Percentiles rank a stretch among this genome's conserved stretches.
phyloP scores from a whole-genome alignment of 2,888 invertebrate genomes.

The Oegoconia quadripuncta region DNA sequence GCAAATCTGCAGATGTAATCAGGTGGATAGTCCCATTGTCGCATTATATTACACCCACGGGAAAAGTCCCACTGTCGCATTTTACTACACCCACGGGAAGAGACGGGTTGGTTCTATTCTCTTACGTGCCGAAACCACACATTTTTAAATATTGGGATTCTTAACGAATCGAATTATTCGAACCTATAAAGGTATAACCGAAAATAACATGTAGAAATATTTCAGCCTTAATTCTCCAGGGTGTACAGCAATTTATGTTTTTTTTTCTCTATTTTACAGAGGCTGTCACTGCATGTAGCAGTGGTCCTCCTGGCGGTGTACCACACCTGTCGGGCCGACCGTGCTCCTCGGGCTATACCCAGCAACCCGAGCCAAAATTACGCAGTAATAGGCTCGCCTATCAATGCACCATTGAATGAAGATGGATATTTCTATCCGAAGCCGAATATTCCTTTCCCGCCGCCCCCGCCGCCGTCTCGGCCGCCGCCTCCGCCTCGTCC shows the following conservation, averaged over 20 bases:
- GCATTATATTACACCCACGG: too few relatives aligned
- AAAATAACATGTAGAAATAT: too few relatives aligned
- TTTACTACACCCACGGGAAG: too few relatives aligned
- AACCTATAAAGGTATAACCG: too few relatives aligned
- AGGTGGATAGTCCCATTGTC: too few relatives aligned
- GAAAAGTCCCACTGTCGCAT: too few relatives aligned
- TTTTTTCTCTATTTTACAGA: constrained; percentile 45
- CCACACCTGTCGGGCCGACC: constrained; percentile 57
- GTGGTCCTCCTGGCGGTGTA: constrained; percentile 65
- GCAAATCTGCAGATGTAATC: too few relatives aligned
- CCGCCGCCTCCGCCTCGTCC: constrained; percentile 18
- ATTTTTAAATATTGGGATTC: too few relatives aligned
- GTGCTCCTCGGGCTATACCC: constrained; percentile 50
- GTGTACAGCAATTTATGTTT: not conserved
- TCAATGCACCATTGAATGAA: constrained; percentile 57
- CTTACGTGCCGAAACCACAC: too few relatives aligned
- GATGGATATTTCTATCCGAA: constrained; percentile 74
- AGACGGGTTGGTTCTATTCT: too few relatives aligned
- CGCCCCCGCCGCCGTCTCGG: constrained; percentile 36
- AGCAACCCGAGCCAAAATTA: constrained; percentile 59
- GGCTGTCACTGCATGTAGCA: constrained; percentile 69
- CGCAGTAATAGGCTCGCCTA: constrained; percentile 58
- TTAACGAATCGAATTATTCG: too few relatives aligned
- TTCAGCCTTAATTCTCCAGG: too few relatives aligned
- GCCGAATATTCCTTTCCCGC: constrained; percentile 63